Evolutionary conservation across 2,113 vertebrate genomes (phyloP).

Genomic region (Cyanoliseus patagonus): DNA sequence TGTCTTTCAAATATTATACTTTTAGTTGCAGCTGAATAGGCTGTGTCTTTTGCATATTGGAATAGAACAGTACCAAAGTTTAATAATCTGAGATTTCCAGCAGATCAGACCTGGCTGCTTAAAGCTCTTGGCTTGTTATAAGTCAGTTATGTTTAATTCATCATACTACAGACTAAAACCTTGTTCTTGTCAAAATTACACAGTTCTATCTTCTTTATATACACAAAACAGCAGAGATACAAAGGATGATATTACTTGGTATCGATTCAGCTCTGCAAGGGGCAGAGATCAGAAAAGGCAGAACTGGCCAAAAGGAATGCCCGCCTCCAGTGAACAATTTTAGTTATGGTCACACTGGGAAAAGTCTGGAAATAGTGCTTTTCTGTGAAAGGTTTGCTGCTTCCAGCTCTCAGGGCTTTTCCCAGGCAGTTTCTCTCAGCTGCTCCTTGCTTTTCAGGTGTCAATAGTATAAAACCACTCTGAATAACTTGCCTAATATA

Average conservation of each 20-base stretch:
- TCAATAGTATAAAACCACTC: neutral
- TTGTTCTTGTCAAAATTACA: slow-evolving; percentile 75
- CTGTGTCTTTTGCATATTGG: slow-evolving; percentile 18
- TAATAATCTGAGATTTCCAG: slow-evolving; percentile 61
- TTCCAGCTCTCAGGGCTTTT: slow-evolving; percentile 43
- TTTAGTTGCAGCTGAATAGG: slow-evolving; percentile 10
- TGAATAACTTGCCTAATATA: neutral
- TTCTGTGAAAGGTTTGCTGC: slow-evolving; percentile 62
- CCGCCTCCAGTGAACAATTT: slow-evolving; percentile 74
- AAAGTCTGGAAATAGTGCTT: slow-evolving; percentile 72
- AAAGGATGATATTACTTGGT: slow-evolving; percentile 71
- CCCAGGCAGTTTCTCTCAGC: slow-evolving; percentile 32
- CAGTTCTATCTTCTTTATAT: slow-evolving; percentile 72
- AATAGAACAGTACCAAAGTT: neutral
- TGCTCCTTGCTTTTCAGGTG: neutral
- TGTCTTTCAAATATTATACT: slow-evolving; percentile 5
- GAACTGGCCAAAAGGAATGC: slow-evolving; percentile 72
- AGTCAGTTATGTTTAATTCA: slow-evolving; percentile 75
- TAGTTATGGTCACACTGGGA: slow-evolving; percentile 70
- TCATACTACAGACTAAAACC: slow-evolving; percentile 67
- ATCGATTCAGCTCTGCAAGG: slow-evolving; percentile 71
- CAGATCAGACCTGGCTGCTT: slow-evolving; percentile 53
- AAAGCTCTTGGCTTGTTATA: slow-evolving; percentile 58
- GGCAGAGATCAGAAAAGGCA: slow-evolving; percentile 73
- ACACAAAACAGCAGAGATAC: slow-evolving; percentile 65